Conservation (phyloP, 92 coral and sea anemone genomes). For the Zoanthus gigantus region DNA sequence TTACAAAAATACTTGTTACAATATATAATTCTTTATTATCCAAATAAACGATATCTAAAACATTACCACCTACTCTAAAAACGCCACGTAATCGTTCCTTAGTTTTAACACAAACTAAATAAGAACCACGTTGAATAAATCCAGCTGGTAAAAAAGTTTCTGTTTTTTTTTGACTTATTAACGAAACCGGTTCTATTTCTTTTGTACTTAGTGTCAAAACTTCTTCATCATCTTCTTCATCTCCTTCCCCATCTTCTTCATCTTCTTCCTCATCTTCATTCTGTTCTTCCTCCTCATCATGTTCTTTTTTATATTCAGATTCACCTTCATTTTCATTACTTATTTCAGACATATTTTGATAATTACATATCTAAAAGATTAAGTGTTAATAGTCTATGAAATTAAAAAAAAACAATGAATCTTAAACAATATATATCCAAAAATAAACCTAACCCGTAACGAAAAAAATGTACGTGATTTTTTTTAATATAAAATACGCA, state of each 20-base stretch:
- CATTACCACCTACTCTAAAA: background rate
- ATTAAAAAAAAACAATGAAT: no score
- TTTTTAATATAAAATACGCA: no score
- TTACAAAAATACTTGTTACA: background rate
- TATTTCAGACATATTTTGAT: background rate
- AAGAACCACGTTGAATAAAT: background rate
- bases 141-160: background rate
- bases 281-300: no score
- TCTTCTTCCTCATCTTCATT: no score
- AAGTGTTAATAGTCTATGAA: background rate
- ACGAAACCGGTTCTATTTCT: no score
- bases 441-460: no score
- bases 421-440: background rate
- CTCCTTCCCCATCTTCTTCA: no score
- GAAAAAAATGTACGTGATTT: background rate
- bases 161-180: background rate
- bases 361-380: no score
- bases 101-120: background rate
- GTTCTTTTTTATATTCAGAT: no score
- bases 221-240: no score
- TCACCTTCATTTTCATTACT: no score
- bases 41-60: background rate
- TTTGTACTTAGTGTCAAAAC: no score
- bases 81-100: background rate
- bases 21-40: background rate